Evolutionary conservation across 1,140 invertebrate species (phyloP).

Genomic region (Cotesia vestalis): DNA sequence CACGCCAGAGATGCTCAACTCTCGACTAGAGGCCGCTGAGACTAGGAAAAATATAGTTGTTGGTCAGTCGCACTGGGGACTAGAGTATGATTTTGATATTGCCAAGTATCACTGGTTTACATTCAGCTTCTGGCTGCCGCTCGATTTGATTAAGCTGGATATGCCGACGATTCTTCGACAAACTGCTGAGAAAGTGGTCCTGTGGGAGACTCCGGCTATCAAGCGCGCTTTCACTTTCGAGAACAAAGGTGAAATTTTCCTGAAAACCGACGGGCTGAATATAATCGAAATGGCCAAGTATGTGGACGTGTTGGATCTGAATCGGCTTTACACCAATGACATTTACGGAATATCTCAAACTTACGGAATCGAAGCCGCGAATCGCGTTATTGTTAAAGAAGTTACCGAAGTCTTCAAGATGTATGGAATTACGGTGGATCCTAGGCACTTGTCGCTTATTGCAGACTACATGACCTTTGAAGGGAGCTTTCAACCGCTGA

Average conservation of each 20-base stretch:
- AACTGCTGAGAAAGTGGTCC: slow-evolving; percentile 76
- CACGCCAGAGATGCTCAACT: slow-evolving; percentile 48
- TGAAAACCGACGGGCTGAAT: slow-evolving; percentile 96
- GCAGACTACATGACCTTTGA: slow-evolving; percentile 99
- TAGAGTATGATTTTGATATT: slow-evolving; percentile 81
- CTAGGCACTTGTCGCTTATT: slow-evolving; percentile 89
- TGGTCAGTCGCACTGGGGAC: slow-evolving; percentile 62
- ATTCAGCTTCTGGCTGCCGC: slow-evolving; percentile 73
- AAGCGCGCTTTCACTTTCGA: slow-evolving; percentile 82
- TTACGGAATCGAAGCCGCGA: slow-evolving; percentile 97
- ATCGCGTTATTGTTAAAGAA: slow-evolving; percentile 88
- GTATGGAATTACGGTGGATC: slow-evolving; percentile 95
- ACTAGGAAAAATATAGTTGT: slow-evolving; percentile 56
- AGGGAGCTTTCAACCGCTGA: slow-evolving; percentile 89
- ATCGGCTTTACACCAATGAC: slow-evolving; percentile 92
- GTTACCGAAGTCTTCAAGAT: slow-evolving; percentile 92
- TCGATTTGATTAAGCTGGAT: slow-evolving; percentile 76
- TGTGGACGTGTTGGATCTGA: slow-evolving; percentile 82
- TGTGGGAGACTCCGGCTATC: slow-evolving; percentile 84
- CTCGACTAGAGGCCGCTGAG: slow-evolving; percentile 56
- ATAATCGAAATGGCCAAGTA: slow-evolving; percentile 89
- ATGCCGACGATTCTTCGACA: slow-evolving; percentile 80
- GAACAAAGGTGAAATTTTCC: slow-evolving; percentile 69
- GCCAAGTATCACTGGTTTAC: slow-evolving; percentile 78
- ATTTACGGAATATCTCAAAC: slow-evolving; percentile 88